Evolutionary conservation across 2,888 invertebrate species (phyloP).

Genomic region (Andrena marginata): DNA sequence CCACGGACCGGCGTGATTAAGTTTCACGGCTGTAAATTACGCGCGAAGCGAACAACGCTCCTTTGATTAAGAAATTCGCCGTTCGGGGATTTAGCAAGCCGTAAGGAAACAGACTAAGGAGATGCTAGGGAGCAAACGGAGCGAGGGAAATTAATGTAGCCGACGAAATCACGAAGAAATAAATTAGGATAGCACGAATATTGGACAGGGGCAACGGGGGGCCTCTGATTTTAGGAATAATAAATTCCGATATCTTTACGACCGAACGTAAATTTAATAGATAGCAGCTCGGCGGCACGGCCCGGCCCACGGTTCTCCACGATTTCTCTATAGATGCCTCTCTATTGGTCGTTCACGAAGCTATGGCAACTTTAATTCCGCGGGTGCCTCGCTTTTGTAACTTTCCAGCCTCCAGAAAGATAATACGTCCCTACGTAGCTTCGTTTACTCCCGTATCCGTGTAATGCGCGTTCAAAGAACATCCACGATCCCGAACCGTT

Average conservation of each 20-base stretch:
- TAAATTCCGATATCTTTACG: constrained; percentile 70
- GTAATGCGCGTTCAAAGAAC: constrained; percentile 17
- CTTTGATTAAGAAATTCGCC: constrained; percentile 60
- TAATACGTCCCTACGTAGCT: not conserved
- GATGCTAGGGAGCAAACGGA: constrained; percentile 19
- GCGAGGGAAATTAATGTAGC: constrained; percentile 58
- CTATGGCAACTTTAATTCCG: constrained; percentile 41
- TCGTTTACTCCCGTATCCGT: not conserved
- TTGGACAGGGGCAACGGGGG: constrained; percentile 49
- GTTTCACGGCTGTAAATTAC: constrained; percentile 49
- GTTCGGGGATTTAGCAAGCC: constrained; percentile 33
- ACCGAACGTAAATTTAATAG: constrained; percentile 60
- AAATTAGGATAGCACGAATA: constrained; percentile 59
- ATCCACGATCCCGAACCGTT: constrained; percentile 38
- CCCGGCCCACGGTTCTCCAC: not conserved
- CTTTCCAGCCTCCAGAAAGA: not conserved
- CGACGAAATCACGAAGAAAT: constrained; percentile 61
- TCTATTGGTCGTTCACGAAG: constrained; percentile 38
- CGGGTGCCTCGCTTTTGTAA: constrained; percentile 19
- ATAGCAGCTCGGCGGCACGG: constrained; percentile 26
- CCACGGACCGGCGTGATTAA: constrained; percentile 37
- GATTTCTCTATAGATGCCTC: constrained; percentile 29
- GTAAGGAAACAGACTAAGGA: constrained; percentile 44
- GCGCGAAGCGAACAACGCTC: constrained; percentile 49
- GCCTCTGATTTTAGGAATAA: constrained; percentile 65